These are phyloP conservation scores for Gryllus bimaculatus DNA, from an alignment of 1,140 invertebrate species.

Conservation along the genomic window DNA sequence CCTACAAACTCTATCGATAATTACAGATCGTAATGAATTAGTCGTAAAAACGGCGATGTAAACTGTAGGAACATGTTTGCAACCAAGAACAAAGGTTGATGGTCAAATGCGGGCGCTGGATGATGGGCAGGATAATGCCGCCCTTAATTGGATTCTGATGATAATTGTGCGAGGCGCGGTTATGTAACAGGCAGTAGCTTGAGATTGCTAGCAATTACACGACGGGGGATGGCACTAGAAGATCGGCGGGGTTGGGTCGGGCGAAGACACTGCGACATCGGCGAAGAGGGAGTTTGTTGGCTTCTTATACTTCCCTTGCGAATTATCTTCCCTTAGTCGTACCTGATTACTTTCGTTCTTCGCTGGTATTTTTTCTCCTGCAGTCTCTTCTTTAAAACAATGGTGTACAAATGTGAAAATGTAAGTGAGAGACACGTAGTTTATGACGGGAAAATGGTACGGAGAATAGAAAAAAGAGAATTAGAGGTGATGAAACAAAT, in stretches of 20 bases:
- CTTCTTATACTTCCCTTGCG: background rate
- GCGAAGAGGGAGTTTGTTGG: background rate
- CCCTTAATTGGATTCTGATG: conserved; percentile 4
- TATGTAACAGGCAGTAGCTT: background rate
- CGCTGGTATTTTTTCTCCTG: background rate
- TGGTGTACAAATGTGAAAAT: no score
- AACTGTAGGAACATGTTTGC: background rate
- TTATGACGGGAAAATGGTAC: no score
- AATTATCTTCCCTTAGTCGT: background rate
- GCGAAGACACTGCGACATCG: no score
- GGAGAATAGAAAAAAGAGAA: no score
- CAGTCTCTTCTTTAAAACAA: no score
- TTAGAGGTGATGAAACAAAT: no score
- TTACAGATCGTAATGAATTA: no score
- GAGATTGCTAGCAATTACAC: background rate
- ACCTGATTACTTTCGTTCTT: background rate
- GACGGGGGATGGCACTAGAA: background rate
- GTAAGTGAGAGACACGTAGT: no score
- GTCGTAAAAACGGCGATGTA: no score
- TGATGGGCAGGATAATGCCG: background rate
- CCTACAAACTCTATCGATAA: no score
- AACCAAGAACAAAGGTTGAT: background rate
- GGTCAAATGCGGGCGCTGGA: background rate
- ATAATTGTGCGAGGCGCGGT: background rate
- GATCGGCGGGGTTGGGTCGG: background rate